Evolutionary conservation across 2,797 vertebrate genomes (phyloP).

Genomic region (Smutsia gigantea): DNA sequence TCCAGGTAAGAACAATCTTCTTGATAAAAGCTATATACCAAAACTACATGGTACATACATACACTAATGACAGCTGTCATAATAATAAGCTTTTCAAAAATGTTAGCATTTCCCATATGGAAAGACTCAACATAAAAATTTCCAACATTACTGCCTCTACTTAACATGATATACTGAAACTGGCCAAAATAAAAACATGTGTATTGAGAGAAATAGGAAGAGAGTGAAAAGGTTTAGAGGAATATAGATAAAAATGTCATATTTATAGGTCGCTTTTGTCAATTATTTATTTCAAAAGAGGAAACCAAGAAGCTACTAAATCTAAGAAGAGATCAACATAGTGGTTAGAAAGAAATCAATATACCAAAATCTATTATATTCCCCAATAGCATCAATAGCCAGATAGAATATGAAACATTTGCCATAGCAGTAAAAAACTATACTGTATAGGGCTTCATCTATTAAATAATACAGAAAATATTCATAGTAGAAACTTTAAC

Average conservation of each 20-base stretch:
- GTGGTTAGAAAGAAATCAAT: not conserved
- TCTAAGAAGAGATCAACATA: not conserved
- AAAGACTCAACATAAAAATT: conserved; percentile 11
- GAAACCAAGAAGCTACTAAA: not conserved
- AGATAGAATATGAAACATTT: not conserved
- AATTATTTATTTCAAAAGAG: conserved; percentile 4
- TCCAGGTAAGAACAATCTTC: not conserved
- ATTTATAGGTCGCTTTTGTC: not conserved
- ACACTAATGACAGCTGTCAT: not conserved
- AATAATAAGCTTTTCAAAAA: not conserved
- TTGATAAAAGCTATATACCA: not conserved
- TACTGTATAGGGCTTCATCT: not conserved
- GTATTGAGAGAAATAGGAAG: not conserved
- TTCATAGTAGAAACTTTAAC: not conserved
- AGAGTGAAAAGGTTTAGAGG: not conserved
- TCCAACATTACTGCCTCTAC: not conserved
- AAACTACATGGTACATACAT: not conserved
- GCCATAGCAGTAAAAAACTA: not conserved
- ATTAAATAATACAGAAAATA: not conserved
- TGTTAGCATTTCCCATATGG: not conserved
- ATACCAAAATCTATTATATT: not conserved
- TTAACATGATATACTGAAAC: not conserved
- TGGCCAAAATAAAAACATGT: not conserved
- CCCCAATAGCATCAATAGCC: not conserved
- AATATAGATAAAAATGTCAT: not conserved